These are phyloP conservation scores for Propithecus perrieri DNA, from an alignment of 2,797 vertebrate species.

Conservation along the genomic window DNA sequence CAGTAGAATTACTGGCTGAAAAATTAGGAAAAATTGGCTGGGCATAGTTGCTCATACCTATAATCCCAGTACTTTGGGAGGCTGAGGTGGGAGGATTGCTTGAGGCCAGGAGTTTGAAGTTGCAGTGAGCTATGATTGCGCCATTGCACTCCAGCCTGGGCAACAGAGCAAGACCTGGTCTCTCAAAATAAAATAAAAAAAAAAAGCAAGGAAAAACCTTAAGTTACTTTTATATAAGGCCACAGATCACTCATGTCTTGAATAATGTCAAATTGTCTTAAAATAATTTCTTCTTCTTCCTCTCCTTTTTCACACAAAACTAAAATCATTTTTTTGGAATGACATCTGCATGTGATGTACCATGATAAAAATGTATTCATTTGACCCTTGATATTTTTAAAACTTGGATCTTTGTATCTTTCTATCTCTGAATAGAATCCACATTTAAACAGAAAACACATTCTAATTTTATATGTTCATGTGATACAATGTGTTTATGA, in stretches of 20 bases:
- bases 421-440: background rate
- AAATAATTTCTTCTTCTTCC: background rate
- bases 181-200: background rate
- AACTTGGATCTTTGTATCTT: background rate
- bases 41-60: background rate
- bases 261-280: background rate
- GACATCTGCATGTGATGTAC: background rate
- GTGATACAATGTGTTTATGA: background rate
- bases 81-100: background rate
- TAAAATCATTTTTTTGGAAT: background rate
- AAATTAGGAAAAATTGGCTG: background rate
- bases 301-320: background rate
- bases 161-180: background rate
- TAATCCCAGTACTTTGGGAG: background rate
- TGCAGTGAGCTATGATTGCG: background rate
- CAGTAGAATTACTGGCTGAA: background rate
- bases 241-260: background rate
- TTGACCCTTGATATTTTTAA: background rate
- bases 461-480: background rate
- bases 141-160: background rate
- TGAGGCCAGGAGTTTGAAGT: background rate
- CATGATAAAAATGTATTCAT: background rate
- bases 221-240: background rate
- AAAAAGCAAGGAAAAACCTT: background rate
- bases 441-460: background rate